Percentiles rank a stretch among this genome's conserved stretches.
phyloP scores from a whole-genome alignment of 2,113 vertebrate species.

The Hystrix brachyura region DNA sequence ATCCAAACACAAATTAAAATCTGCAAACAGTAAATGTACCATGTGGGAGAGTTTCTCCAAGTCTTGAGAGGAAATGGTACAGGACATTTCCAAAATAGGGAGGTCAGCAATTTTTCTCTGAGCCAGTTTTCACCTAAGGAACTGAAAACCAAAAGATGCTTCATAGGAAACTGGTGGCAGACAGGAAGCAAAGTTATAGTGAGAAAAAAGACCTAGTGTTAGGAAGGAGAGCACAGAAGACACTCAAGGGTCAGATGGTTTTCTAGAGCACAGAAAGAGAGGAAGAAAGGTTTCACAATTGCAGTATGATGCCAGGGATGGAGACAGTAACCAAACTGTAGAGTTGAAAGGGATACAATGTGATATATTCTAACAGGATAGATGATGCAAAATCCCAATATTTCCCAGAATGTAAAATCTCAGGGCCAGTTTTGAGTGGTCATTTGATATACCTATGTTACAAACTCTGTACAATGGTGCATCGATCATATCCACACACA shows the following conservation, averaged over 20 bases:
- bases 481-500: background rate
- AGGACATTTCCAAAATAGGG: background rate
- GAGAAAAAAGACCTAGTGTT: too few species aligned
- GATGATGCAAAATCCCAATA: background rate
- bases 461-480: background rate
- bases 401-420: background rate
- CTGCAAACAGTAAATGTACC: background rate
- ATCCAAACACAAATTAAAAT: background rate
- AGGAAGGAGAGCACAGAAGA: background rate
- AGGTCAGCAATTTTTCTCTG: background rate
- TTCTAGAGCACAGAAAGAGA: background rate
- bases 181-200: too few species aligned
- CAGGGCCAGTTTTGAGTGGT: background rate
- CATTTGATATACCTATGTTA: background rate
- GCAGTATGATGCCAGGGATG: background rate
- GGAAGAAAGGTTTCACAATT: background rate
- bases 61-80: background rate
- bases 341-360: background rate
- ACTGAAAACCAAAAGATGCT: background rate
- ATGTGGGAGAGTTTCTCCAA: background rate
- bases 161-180: background rate
- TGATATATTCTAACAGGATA: background rate
- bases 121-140: background rate
- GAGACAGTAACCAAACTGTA: fast-evolving
- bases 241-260: background rate